phyloP scores from a whole-genome alignment of 1,140 invertebrate genomes.

The Rhizoglyphus robini region DNA sequence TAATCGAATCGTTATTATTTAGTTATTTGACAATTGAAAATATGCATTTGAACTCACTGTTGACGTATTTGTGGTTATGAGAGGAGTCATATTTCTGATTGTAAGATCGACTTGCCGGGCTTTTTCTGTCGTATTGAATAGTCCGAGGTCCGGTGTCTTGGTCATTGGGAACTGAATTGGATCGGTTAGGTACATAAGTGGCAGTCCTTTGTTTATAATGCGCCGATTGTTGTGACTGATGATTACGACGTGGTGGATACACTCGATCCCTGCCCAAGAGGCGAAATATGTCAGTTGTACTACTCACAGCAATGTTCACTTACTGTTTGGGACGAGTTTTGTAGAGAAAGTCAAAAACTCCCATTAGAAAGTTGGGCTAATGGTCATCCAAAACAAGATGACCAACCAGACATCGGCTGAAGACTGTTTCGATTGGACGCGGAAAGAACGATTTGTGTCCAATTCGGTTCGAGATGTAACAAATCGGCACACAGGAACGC shows the following conservation, averaged over 20 bases:
- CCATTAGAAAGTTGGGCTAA: background rate
- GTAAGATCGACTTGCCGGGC: background rate
- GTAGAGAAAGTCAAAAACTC: background rate
- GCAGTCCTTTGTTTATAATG: background rate
- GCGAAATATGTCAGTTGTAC: background rate
- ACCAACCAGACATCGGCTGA: no score
- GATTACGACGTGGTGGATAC: background rate
- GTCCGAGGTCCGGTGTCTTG: no score
- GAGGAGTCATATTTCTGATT: background rate
- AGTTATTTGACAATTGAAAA: background rate
- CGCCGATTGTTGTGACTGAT: background rate
- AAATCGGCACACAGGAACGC: no score
- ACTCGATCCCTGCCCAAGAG: background rate
- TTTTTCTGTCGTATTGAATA: background rate
- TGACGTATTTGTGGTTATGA: background rate
- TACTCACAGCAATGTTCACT: background rate
- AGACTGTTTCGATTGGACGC: no score
- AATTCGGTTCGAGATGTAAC: no score
- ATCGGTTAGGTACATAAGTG: slow-evolving; percentile 27
- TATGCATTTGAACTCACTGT: background rate
- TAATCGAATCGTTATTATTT: background rate
- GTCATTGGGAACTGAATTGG: background rate
- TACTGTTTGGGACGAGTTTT: background rate
- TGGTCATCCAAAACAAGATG: no score
- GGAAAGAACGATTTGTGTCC: no score